Conservation (phyloP, 53 echinoderm and acorn worm species). For the Zoroaster sp. region DNA sequence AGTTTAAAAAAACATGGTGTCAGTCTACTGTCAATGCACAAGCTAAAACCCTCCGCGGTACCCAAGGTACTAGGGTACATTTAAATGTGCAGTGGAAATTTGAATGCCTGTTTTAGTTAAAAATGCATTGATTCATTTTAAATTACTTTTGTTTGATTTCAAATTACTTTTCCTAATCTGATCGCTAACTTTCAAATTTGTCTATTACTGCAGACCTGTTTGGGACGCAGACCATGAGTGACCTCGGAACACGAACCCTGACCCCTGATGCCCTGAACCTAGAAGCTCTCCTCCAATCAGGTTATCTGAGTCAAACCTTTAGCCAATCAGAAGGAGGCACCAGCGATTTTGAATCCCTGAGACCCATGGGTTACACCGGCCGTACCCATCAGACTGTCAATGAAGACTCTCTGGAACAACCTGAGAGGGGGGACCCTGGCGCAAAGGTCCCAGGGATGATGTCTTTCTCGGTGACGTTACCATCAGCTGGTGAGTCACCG, state of each 20-base stretch:
- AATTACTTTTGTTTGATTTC: no score
- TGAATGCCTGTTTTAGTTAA: no score
- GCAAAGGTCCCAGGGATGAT: slow-evolving; percentile 9
- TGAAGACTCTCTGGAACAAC: slow-evolving; percentile 68
- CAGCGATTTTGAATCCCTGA: slow-evolving; percentile 59
- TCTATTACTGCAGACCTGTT: slow-evolving; percentile 6
- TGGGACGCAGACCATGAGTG: slow-evolving; percentile 67
- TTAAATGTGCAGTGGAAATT: no score
- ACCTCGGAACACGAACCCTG: slow-evolving; percentile 74
- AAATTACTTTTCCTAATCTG: no score
- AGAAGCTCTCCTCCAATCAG: slow-evolving; percentile 89
- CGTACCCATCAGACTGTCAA: slow-evolving; percentile 52
- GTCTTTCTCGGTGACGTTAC: slow-evolving; percentile 80
- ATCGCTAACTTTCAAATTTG: no score
- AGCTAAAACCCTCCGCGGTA: no score
- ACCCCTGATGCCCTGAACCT: slow-evolving; percentile 95
- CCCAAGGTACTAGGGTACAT: no score
- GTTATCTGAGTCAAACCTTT: slow-evolving; percentile 89
- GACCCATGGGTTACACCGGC: neutral
- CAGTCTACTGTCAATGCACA: no score
- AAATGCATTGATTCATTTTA: no score
- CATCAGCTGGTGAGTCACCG: slow-evolving; percentile 61
- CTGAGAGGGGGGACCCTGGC: neutral
- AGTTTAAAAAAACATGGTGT: no score
- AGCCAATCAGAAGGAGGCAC: slow-evolving; percentile 90